Base-by-base conservation (phyloP, 2,113 vertebrate species). In the Garra rufa region DNA sequence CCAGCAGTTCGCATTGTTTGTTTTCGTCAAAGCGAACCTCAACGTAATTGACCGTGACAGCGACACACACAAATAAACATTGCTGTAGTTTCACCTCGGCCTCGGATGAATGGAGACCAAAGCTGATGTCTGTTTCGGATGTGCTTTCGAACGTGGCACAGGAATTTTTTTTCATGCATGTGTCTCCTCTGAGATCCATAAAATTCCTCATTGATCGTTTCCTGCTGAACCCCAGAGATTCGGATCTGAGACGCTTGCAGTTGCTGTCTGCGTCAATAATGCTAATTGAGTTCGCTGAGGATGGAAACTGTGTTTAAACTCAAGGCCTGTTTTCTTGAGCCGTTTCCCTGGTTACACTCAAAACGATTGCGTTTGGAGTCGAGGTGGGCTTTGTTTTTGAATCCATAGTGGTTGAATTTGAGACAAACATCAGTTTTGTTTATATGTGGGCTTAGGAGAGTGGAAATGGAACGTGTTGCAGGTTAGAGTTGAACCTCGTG, bases 251-350 rank as follows among this genome's bases (percentile, higher is more conserved):
- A 63, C 30, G 21, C 21, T 44, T 26, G 17, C 57, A 21, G 57
- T 46, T 38, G 26, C 55, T 59, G 38, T 69, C 34, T 38, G 30
- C 82, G 73, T 87, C 83, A 87, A 79, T 85, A 87, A 87, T 87
- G 80, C 80, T 79, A 87, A 85, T 83, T n/a, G 28, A 17, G 3
- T 9, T 82, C 34, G 57, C 44, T 28, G 48, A 73, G 48, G 41
- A 46, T 44, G 55, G 59, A 30, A 48, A 3, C 17, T 43, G 76
- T 17, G 28, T 24, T 83, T 59, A 59, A 41, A 78, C 67, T 26
- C 28, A 19, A 70, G 76, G 71, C 44, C 28, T 14, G 38, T 30
- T 81, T 59, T 55, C 44, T 50, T 30, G 38, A 61, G 7, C 55
- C 10, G 13, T 30, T 30, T 41, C 24, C 24, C n/a, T 65, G 41